These are phyloP conservation scores for Lacerta viridis DNA, from an alignment of 2,797 vertebrate genomes.

Conservation along the genomic window DNA sequence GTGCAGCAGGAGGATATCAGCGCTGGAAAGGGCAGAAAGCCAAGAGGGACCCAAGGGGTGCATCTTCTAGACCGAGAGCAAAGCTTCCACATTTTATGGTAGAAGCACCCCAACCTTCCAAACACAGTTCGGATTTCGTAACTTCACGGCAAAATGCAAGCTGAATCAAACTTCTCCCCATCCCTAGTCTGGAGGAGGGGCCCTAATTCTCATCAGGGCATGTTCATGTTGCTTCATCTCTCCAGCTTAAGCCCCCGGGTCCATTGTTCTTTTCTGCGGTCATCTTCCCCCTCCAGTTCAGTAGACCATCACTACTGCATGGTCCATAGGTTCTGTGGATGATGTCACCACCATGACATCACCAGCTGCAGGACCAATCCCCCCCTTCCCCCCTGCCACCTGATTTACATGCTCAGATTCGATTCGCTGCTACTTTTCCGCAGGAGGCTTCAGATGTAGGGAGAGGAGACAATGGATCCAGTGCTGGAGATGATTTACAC, in stretches of 20 bases:
- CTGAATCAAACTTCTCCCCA: too few relatives aligned
- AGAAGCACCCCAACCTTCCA: too few relatives aligned
- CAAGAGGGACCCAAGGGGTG: background rate
- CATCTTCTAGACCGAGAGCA: too few relatives aligned
- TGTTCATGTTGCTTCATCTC: background rate
- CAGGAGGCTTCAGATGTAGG: background rate
- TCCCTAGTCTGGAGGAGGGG: too few relatives aligned
- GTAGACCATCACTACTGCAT: background rate
- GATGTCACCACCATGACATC: background rate
- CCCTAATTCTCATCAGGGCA: background rate
- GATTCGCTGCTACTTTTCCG: background rate
- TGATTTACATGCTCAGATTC: constrained; percentile 10
- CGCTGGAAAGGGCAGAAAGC: background rate
- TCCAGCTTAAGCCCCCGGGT: background rate
- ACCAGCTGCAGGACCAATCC: background rate
- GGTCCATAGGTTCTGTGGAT: background rate
- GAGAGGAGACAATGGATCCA: background rate
- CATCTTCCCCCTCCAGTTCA: background rate
- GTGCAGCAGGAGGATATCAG: background rate
- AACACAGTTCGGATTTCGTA: too few relatives aligned
- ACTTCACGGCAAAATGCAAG: too few relatives aligned
- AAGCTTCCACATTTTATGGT: too few relatives aligned
- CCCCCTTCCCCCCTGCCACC: background rate
- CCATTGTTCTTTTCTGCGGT: background rate
- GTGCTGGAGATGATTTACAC: background rate